Base-by-base conservation (phyloP, 2,797 vertebrate genomes). In the Coccyzus lansbergi region DNA sequence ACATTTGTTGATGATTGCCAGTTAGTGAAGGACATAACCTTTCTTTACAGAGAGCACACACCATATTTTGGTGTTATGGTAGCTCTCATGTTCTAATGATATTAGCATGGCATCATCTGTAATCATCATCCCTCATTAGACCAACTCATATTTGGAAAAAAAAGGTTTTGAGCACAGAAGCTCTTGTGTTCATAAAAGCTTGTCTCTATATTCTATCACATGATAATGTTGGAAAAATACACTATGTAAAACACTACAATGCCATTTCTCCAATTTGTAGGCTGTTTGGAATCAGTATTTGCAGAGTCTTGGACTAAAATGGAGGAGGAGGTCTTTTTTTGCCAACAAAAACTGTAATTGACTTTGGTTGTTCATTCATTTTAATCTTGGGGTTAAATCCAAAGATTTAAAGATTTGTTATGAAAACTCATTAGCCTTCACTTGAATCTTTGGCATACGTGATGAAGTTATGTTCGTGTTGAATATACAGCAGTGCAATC, bases 261-360 rank as follows among this genome's bases (percentile, higher is more conserved):
- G 9, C 3, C 20, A 3, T 74, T 65, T 77, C 31, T 70, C 83
- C 48, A 33, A 1, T 3, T 20, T 69, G 26, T n/a, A 46, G 20
- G 10, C 12, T 74, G 26, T 62, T 83, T 53, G 26, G n/a, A 86
- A 34, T 25, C 31, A 19, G 3, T 31, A 38, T 60, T 25, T 68
- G 20, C 82, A 46, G 31, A 71, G 5, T 16, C 15, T 74, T 19
- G 44, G 36, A 8, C 0, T 26, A 48, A 38, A 72, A 64, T 38
- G 4, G 20, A 7, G 1, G 5, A 14, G 1, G 4, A 26, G 13
- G 15, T 3, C 2, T 18, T 44, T 44, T 67, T 55, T 84, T 62
- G 36, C 15, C 7, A 36, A 4, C 5, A 58, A 76, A 38, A 15
- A 65, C 49, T 62, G n/a, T 19, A 29, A 38, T 38, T 67, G 6